A percentile compares a stretch with the other conserved stretches of the same genome.
Evolutionary conservation across 2,888 invertebrate species (phyloP).

Genomic region (Pyrrhopygopsis socrates): DNA sequence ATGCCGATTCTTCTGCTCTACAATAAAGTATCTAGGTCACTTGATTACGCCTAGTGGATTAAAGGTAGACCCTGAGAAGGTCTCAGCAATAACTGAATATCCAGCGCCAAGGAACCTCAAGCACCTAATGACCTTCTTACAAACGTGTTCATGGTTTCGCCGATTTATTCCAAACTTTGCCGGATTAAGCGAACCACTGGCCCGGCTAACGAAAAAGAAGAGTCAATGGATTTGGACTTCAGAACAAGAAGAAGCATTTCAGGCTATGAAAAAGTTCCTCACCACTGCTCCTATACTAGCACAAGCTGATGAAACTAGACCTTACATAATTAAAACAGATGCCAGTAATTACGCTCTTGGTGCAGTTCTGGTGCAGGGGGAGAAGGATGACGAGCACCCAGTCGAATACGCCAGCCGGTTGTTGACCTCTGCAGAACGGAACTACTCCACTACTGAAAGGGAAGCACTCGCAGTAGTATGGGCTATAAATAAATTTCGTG

Average conservation of each 20-base stretch:
- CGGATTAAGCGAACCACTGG: conserved; percentile 71
- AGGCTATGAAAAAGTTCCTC: not conserved
- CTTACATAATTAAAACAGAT: not conserved
- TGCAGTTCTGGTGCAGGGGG: not conserved
- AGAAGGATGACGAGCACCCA: not conserved
- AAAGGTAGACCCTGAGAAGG: conserved; percentile 76
- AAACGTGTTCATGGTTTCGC: conserved; percentile 85
- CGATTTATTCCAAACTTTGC: conserved; percentile 83
- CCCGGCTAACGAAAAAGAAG: not conserved
- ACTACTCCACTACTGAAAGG: no score
- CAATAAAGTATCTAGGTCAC: conserved; percentile 67
- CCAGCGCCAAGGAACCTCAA: conserved; percentile 79
- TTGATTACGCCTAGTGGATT: conserved; percentile 73
- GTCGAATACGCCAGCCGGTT: not conserved
- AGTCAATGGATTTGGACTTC: not conserved
- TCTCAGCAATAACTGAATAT: conserved; percentile 78
- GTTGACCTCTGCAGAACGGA: not conserved
- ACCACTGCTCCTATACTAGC: not conserved
- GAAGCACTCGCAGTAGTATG: no score
- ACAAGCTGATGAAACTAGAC: not conserved
- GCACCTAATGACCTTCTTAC: conserved; percentile 83
- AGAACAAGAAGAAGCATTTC: not conserved
- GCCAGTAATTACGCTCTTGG: not conserved
- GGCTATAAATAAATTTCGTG: not conserved
- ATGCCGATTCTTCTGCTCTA: conserved; percentile 51